Percentiles rank a stretch among this genome's conserved stretches.
phyloP scores from a whole-genome alignment of 2,888 invertebrate species.

The Eugnorisma glareosa region DNA sequence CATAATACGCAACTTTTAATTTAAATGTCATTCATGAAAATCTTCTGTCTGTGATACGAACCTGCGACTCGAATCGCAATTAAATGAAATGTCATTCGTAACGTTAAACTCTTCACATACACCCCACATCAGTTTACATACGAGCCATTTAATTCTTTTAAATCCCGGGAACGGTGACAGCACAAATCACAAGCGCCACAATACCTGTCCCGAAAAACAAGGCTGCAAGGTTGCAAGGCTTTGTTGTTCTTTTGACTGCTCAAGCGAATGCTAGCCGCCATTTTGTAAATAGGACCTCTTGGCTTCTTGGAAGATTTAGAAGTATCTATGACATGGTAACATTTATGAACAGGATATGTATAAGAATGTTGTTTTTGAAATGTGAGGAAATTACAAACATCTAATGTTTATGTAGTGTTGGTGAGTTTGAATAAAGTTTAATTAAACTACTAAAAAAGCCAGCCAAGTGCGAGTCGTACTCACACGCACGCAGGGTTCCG shows the following conservation, averaged over 20 bases:
- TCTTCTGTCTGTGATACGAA: not conserved
- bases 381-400: not conserved
- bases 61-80: not conserved
- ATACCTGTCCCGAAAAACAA: conserved; percentile 29
- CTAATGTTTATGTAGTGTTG: not conserved
- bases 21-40: not conserved
- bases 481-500: too few species aligned
- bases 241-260: conserved; percentile 50
- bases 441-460: too few species aligned
- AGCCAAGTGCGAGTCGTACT: too few species aligned
- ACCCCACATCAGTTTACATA: conserved; percentile 39
- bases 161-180: conserved; percentile 43
- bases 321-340: not conserved
- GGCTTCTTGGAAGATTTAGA: conserved; percentile 15
- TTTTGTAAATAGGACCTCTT: conserved; percentile 41
- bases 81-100: not conserved
- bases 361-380: not conserved
- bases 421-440: not conserved
- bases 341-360: not conserved
- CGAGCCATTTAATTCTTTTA: conserved; percentile 48
- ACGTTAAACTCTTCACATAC: conserved; percentile 13
- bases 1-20: not conserved
- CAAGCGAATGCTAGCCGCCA: conserved; percentile 25
- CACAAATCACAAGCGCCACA: conserved; percentile 47
- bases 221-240: conserved; percentile 21